Conservation (phyloP, 2,797 vertebrate genomes). For the Crocidura indochinensis region DNA sequence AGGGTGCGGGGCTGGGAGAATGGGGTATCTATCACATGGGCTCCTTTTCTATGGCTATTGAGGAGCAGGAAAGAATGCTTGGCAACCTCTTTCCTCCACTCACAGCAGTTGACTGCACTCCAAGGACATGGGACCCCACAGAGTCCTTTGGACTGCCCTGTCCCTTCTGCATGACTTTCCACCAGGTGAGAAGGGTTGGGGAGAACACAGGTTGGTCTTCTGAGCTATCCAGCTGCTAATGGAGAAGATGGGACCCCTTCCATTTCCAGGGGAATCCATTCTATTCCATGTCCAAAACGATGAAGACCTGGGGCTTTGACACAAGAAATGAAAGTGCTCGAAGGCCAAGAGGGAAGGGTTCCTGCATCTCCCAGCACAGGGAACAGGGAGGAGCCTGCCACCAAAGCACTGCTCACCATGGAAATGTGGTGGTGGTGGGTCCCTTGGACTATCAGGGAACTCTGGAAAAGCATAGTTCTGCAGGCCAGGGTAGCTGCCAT, state of each 20-base stretch:
- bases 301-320: conserved; percentile 78
- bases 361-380: conserved; percentile 52
- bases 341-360: conserved; percentile 78
- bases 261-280: conserved; percentile 13
- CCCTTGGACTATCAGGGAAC: conserved; percentile 86
- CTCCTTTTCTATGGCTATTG: conserved; percentile 57
- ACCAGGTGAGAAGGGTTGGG: conserved; percentile 32
- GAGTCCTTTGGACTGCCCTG: conserved; percentile 61
- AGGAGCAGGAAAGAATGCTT: conserved; percentile 50
- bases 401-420: conserved; percentile 77
- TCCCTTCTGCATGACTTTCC: conserved; percentile 58
- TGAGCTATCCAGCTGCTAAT: conserved; percentile 71
- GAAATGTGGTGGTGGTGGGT: background rate
- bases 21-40: background rate
- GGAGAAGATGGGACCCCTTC: conserved; percentile 69
- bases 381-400: conserved; percentile 71
- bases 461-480: conserved; percentile 87
- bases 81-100: conserved; percentile 8
- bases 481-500: conserved; percentile 87
- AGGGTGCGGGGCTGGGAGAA: background rate
- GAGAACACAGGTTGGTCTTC: conserved; percentile 69
- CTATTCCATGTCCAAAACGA: conserved; percentile 50
- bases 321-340: conserved; percentile 81
- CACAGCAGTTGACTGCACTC: conserved; percentile 64
- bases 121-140: conserved; percentile 28